phyloP scores from a whole-genome alignment of 2,888 invertebrate genomes.

The Spilosoma lubricipeda region DNA sequence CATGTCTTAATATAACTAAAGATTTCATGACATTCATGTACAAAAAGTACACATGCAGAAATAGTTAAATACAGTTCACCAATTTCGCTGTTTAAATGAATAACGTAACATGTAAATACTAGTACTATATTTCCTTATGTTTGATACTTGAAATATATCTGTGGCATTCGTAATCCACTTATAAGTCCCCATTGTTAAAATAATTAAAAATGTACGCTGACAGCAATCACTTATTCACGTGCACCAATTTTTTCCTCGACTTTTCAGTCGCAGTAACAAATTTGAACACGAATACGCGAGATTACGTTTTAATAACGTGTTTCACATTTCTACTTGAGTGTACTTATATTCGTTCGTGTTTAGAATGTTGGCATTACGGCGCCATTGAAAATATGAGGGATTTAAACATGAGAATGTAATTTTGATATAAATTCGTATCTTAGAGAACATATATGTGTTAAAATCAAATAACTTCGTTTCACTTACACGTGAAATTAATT shows the following conservation, averaged over 20 bases:
- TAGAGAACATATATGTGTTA: background rate
- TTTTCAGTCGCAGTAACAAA: slow-evolving; percentile 47
- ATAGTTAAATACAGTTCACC: background rate
- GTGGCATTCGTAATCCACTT: slow-evolving; percentile 21
- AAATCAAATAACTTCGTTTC: background rate
- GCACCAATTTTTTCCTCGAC: slow-evolving; percentile 46
- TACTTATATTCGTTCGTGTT: slow-evolving; percentile 26
- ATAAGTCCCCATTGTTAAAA: slow-evolving; percentile 21
- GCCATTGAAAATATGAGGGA: slow-evolving; percentile 18
- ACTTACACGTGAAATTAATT: background rate
- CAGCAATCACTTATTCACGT: slow-evolving; percentile 39
- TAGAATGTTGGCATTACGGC: slow-evolving; percentile 27
- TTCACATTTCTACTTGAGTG: slow-evolving; percentile 53
- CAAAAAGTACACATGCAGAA: background rate
- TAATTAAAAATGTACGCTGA: slow-evolving; percentile 29
- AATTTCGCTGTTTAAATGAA: background rate
- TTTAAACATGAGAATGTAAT: slow-evolving; percentile 16
- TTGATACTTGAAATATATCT: slow-evolving; percentile 13
- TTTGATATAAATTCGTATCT: background rate
- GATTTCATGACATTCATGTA: too few species aligned
- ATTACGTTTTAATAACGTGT: slow-evolving; percentile 62
- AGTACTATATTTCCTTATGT: background rate
- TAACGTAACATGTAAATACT: background rate
- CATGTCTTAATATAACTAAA: too few species aligned
- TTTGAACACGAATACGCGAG: slow-evolving; percentile 37